Evolutionary conservation across 2,888 invertebrate species (phyloP).

Genomic region (Lottia scabra): DNA sequence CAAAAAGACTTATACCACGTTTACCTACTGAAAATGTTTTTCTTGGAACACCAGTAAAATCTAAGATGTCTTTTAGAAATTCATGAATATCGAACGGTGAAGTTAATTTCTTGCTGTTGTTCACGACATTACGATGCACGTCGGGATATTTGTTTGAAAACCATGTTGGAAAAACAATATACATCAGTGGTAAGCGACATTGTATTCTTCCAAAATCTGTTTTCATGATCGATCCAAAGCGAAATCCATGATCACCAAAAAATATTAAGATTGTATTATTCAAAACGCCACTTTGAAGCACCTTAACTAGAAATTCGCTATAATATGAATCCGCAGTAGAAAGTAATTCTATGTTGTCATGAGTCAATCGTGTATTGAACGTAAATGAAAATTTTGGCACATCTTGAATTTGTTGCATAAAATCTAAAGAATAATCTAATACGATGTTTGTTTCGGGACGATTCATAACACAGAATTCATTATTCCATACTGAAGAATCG

Average conservation of each 20-base stretch:
- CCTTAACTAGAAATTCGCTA: constrained; percentile 73
- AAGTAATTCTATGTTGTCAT: constrained; percentile 85
- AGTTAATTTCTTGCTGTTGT: constrained; percentile 78
- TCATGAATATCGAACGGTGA: constrained; percentile 87
- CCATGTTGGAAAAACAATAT: constrained; percentile 79
- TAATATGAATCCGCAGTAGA: constrained; percentile 79
- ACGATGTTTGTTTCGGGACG: not conserved
- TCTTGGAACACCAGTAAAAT: not conserved
- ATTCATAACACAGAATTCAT: not conserved
- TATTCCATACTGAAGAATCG: constrained; percentile 40
- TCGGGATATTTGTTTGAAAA: constrained; percentile 76
- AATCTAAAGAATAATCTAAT: constrained; percentile 48
- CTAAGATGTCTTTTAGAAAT: constrained; percentile 70
- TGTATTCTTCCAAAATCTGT: constrained; percentile 84
- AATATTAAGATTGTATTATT: constrained; percentile 51
- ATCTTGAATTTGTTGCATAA: constrained; percentile 74
- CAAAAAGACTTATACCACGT: constrained; percentile 77
- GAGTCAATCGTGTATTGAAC: constrained; percentile 86
- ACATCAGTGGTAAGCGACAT: constrained; percentile 85
- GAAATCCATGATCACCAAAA: constrained; percentile 89
- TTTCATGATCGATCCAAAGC: constrained; percentile 86
- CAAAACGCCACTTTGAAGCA: constrained; percentile 57
- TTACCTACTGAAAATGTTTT: constrained; percentile 60
- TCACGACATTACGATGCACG: constrained; percentile 76
- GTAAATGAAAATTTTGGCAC: constrained; percentile 83